A percentile compares a stretch with the other conserved stretches of the same genome.
These are phyloP conservation scores for Nymphalis io DNA, from an alignment of 1,140 invertebrate genomes.

Conservation along the genomic window DNA sequence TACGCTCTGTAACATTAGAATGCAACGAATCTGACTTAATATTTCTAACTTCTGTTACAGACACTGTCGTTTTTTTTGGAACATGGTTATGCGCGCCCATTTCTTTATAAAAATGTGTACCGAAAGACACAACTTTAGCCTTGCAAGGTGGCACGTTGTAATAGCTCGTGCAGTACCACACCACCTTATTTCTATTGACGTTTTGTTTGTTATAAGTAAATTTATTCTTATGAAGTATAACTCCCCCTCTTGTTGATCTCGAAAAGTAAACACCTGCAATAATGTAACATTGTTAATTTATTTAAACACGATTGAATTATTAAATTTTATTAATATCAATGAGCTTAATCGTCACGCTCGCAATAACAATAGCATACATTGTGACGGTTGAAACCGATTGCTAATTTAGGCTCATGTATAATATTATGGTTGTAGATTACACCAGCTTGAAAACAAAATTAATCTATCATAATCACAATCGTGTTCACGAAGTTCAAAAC, in stretches of 20 bases:
- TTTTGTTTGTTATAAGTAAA: conserved; percentile 45
- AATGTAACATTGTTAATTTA: not conserved
- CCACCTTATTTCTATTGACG: conserved; percentile 1
- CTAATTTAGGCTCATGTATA: too few relatives aligned
- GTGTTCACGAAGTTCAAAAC: too few relatives aligned
- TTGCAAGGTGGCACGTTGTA: conserved; percentile 43
- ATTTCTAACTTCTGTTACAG: too few relatives aligned
- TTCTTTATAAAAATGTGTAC: conserved; percentile 22
- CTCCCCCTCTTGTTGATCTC: conserved; percentile 45
- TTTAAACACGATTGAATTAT: not conserved
- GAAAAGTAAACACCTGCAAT: conserved; percentile 35
- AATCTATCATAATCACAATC: too few relatives aligned
- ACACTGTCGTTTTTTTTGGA: not conserved
- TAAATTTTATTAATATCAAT: too few relatives aligned
- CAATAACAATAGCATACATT: too few relatives aligned
- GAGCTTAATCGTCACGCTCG: too few relatives aligned
- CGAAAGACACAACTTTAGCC: conserved; percentile 44
- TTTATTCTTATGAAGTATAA: conserved; percentile 40
- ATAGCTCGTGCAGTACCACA: conserved; percentile 47
- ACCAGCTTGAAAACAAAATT: too few relatives aligned
- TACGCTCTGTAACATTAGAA: too few relatives aligned
- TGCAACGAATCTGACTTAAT: too few relatives aligned
- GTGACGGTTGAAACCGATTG: too few relatives aligned
- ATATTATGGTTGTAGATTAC: too few relatives aligned
- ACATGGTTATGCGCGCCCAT: conserved; percentile 43